Evolutionary conservation across 2,888 invertebrate genomes (phyloP).

Genomic region (Perdita meconis): DNA sequence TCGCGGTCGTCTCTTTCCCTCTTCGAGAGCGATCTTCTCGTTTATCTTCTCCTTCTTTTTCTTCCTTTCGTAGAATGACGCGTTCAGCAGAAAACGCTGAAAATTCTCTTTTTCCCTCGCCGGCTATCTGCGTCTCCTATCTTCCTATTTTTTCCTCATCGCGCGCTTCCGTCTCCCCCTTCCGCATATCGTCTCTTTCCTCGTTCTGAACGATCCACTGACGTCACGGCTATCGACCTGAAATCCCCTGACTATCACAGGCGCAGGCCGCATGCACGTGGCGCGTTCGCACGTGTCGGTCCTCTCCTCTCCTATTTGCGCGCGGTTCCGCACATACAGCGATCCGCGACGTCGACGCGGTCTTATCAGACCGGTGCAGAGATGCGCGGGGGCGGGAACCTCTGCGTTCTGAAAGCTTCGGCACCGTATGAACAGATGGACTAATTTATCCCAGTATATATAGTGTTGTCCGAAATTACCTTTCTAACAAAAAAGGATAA

Average conservation of each 20-base stretch:
- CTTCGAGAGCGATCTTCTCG: background rate
- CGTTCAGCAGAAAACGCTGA: too few relatives aligned
- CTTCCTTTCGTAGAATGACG: too few relatives aligned
- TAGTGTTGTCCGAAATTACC: too few relatives aligned
- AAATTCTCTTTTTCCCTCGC: background rate
- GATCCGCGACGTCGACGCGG: too few relatives aligned
- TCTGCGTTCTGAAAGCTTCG: too few relatives aligned
- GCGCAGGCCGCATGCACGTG: conserved; percentile 57
- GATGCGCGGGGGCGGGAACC: background rate
- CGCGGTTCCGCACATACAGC: background rate
- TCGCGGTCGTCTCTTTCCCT: background rate
- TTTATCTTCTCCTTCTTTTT: conserved; percentile 2
- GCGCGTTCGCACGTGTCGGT: conserved; percentile 53
- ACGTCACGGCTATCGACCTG: conserved; percentile 83
- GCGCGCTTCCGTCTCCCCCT: background rate
- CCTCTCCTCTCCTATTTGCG: background rate
- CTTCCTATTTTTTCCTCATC: too few relatives aligned
- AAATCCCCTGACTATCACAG: conserved; percentile 68
- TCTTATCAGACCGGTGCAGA: too few relatives aligned
- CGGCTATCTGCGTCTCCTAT: too few relatives aligned
- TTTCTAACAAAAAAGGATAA: too few relatives aligned
- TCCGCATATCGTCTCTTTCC: conserved; percentile 12
- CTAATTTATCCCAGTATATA: too few relatives aligned
- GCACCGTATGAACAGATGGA: too few relatives aligned
- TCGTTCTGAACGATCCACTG: conserved; percentile 69